Conservation (phyloP, 2,797 vertebrate species). For the Liparis tanakae region DNA sequence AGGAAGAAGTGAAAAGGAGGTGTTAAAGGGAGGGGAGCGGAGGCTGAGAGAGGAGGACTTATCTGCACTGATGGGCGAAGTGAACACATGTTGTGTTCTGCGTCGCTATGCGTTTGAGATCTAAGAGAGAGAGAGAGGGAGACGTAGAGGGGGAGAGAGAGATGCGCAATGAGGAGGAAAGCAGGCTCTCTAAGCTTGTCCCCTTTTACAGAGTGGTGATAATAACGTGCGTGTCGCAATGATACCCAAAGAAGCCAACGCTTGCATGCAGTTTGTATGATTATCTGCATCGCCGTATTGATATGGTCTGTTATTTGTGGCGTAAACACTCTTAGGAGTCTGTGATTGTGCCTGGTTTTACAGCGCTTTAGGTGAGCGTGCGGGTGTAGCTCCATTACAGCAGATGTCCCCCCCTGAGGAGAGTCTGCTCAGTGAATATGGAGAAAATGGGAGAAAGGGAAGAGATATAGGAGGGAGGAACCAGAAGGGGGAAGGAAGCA, state of each 20-base stretch:
- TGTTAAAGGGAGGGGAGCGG: slow-evolving; percentile 28
- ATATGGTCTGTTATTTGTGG: slow-evolving; percentile 21
- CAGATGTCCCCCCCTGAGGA: slow-evolving; percentile 37
- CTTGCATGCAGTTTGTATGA: not conserved
- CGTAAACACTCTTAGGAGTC: slow-evolving; percentile 12
- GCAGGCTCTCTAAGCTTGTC: slow-evolving; percentile 4
- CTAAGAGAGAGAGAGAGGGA: slow-evolving; percentile 18
- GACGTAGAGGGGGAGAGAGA: too few species aligned
- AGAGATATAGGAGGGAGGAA: not conserved
- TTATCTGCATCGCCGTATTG: not conserved
- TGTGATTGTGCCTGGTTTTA: slow-evolving; percentile 12
- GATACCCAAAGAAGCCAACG: not conserved
- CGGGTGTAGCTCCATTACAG: slow-evolving; percentile 28
- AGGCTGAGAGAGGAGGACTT: slow-evolving; percentile 38
- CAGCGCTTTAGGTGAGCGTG: slow-evolving; percentile 3
- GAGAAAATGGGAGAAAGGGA: slow-evolving; percentile 6
- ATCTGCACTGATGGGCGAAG: slow-evolving; percentile 67
- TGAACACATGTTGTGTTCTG: slow-evolving; percentile 63
- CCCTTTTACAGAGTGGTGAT: slow-evolving; percentile 19
- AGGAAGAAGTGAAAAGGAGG: slow-evolving; percentile 28
- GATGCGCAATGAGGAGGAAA: slow-evolving; percentile 26
- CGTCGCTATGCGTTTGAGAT: slow-evolving; percentile 53
- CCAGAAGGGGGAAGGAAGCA: not conserved
- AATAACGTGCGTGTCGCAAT: not conserved
- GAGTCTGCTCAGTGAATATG: slow-evolving; percentile 16